Evolutionary conservation across 1,140 invertebrate genomes (phyloP).

Genomic region (Gyrodactylus bullatarudis): DNA sequence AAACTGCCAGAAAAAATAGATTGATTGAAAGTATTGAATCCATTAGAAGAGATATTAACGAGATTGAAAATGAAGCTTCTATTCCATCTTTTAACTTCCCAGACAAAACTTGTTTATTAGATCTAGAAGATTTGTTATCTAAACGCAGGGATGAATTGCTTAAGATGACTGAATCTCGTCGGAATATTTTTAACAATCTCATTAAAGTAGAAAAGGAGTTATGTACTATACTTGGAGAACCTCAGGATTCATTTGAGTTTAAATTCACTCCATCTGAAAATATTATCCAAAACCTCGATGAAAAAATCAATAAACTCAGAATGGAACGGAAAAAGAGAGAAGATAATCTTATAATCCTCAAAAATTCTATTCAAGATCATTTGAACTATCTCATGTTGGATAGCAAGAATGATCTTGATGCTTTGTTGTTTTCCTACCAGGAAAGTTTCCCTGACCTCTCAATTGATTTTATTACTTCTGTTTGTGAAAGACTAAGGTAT

Average conservation of each 20-base stretch:
- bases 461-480: background rate
- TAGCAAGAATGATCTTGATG: background rate
- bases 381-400: background rate
- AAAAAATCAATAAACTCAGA: background rate
- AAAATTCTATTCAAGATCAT: background rate
- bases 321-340: background rate
- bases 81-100: background rate
- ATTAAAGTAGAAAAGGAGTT: background rate
- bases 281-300: background rate
- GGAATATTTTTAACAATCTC: background rate
- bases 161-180: background rate
- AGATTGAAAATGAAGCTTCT: background rate
- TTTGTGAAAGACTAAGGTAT: background rate
- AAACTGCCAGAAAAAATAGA: background rate
- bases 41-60: background rate
- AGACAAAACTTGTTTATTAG: background rate
- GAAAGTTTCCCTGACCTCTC: background rate
- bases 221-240: background rate
- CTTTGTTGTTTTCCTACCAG: background rate
- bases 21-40: background rate
- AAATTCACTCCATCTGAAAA: background rate
- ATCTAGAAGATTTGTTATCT: background rate
- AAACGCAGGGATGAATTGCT: background rate
- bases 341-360: background rate
- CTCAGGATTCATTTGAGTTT: background rate